Percentiles rank a stretch among this genome's conserved stretches.
Conservation (phyloP, 2,888 invertebrate species). For the Sialis fuliginosa region DNA sequence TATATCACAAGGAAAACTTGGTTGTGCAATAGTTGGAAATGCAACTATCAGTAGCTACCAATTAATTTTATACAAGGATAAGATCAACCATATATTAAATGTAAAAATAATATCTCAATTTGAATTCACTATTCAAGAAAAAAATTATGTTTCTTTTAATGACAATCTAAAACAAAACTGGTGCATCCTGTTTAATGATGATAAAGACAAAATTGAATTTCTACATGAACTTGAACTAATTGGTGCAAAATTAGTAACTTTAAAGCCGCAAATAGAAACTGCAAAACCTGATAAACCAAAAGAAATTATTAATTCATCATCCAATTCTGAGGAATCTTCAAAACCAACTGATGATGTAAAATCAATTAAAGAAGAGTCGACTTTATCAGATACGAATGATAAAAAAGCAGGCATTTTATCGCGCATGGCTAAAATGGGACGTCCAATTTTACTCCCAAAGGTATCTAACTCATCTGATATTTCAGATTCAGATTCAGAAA, state of each 20-base stretch:
- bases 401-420: conserved; percentile 29
- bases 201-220: conserved; percentile 15
- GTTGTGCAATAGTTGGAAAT: conserved; percentile 26
- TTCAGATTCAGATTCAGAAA: conserved; percentile 29
- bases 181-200: conserved; percentile 18
- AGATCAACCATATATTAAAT: conserved; percentile 19
- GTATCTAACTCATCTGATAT: conserved; percentile 16
- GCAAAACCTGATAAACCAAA: not conserved
- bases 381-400: conserved; percentile 7
- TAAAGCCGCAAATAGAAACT: not conserved
- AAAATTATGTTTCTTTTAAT: conserved; percentile 17
- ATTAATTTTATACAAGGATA: conserved; percentile 21
- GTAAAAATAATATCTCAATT: conserved; percentile 14
- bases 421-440: conserved; percentile 39
- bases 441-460: conserved; percentile 28
- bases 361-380: not conserved
- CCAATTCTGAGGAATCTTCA: not conserved
- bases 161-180: conserved; percentile 19
- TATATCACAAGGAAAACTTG: conserved; percentile 23
- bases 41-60: conserved; percentile 15
- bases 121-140: conserved; percentile 14
- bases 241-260: not conserved
- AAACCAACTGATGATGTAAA: not conserved
- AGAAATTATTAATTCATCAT: not conserved
- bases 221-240: not conserved